phyloP scores from a whole-genome alignment of 2,113 vertebrate genomes.

The Isurus oxyrinchus region DNA sequence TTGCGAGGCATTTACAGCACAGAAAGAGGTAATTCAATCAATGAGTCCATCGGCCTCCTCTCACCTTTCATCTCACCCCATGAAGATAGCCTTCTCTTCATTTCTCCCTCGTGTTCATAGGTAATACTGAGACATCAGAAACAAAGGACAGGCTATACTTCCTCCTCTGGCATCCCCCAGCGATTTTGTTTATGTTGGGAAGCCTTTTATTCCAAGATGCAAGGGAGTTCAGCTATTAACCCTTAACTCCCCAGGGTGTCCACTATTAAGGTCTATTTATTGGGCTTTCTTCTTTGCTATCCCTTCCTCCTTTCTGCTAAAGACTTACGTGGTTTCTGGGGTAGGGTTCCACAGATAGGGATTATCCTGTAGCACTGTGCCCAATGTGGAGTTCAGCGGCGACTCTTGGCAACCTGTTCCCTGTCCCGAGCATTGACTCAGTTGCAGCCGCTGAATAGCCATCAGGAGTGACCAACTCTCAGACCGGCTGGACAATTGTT shows the following conservation, averaged over 20 bases:
- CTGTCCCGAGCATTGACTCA: background rate
- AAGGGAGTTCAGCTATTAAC: too few species aligned
- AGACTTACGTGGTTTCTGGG: background rate
- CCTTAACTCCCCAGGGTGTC: background rate
- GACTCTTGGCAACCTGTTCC: background rate
- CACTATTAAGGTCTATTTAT: background rate
- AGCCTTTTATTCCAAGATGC: too few species aligned
- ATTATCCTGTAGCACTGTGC: background rate
- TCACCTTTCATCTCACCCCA: too few species aligned
- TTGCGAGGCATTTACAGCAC: too few species aligned
- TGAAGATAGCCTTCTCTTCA: too few species aligned
- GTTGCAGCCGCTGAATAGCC: background rate
- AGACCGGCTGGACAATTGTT: background rate
- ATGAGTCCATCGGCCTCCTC: too few species aligned
- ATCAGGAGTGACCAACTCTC: background rate
- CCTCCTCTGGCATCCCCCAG: background rate
- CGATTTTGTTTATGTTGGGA: background rate
- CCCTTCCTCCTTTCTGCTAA: background rate
- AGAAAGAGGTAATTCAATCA: too few species aligned
- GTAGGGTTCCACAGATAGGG: background rate
- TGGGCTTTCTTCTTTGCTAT: background rate
- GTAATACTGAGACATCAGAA: too few species aligned
- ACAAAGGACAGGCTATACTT: background rate
- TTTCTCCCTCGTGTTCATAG: too few species aligned
- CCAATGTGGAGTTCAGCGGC: background rate